Base-by-base conservation (phyloP, 2,113 vertebrate species). In the Larimichthys polyactis region DNA sequence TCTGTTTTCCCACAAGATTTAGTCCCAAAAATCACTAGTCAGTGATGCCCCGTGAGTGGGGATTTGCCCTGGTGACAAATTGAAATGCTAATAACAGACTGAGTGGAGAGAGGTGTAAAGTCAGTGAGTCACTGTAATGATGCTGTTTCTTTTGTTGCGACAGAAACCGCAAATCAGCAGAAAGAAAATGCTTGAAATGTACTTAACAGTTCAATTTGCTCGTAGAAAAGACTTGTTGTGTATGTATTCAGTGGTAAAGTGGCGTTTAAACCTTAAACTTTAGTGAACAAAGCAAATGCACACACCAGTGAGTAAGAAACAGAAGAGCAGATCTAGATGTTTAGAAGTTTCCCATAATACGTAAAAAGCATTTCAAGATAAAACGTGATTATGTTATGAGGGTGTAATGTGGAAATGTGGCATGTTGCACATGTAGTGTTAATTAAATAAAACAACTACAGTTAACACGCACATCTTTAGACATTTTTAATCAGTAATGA, bases 1-100 rank as follows among this genome's bases (percentile, higher is more conserved):
- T 84, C 85, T 92, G 86, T 92, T 92, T 94, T 93, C 93, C 92
- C 92, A 93, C 84, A 92, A 92, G 92, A 91, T 90, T 93, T 82
- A 84, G 79, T 78, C 82, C 79, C 16, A 86, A 89, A 89, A 91
- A 76, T 71, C 80, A 80, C 69, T 62, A 76, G 87, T 88, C 76
- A 74, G 69, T 81, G 85, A 87, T 90, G 81, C 44, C 24, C 20
- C 75, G 74, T 76, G 70, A 79, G 63, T 59, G 83, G 58, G 78
- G 86, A 90, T 90, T 91, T 90, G 84, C 58, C 70, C 76, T 20
- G 51, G 70, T 89, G 85, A 86, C 86, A 86, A 90, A 89, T 84
- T 87, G 73, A 89, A 81, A 88, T 91, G 88, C 86, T 86, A 91
- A 90, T 90, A 87, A 85, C 78, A 73, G 57, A 77, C 40, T 55